phyloP scores from a whole-genome alignment of 2,113 vertebrate species.

The Ailuropoda melanoleuca region DNA sequence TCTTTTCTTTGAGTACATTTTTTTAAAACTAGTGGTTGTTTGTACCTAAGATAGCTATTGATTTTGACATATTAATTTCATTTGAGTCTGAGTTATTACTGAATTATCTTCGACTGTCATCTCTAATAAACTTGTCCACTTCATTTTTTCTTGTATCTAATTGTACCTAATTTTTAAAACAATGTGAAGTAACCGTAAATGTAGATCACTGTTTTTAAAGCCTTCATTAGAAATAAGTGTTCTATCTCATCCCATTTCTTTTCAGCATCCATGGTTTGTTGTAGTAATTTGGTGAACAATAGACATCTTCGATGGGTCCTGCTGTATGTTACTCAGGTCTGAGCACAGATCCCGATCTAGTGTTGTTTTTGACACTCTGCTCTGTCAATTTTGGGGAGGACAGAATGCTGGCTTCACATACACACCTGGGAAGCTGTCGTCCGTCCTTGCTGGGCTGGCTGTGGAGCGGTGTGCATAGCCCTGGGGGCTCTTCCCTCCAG shows the following conservation, averaged over 20 bases:
- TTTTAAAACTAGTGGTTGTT: background rate
- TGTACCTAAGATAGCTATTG: background rate
- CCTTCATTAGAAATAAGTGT: background rate
- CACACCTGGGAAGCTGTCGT: background rate
- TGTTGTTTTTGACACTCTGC: background rate
- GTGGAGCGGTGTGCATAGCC: accelerated
- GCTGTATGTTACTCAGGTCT: background rate
- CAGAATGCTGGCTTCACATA: background rate
- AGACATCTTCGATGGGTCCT: accelerated
- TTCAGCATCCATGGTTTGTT: background rate
- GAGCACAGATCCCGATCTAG: accelerated
- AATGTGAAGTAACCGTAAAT: too few species aligned
- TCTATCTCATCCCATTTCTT: background rate
- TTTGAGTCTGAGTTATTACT: background rate
- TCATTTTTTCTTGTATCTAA: background rate
- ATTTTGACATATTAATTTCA: background rate
- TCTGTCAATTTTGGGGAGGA: background rate
- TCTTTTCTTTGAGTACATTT: background rate
- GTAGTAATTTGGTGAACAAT: accelerated
- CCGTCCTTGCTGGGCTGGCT: background rate
- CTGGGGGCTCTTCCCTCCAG: background rate
- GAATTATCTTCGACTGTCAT: background rate
- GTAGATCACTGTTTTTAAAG: background rate
- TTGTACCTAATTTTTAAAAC: background rate
- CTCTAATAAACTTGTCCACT: background rate